Base-by-base conservation (phyloP, 2,888 invertebrate species). In the Scelioninae gen. 2 region DNA sequence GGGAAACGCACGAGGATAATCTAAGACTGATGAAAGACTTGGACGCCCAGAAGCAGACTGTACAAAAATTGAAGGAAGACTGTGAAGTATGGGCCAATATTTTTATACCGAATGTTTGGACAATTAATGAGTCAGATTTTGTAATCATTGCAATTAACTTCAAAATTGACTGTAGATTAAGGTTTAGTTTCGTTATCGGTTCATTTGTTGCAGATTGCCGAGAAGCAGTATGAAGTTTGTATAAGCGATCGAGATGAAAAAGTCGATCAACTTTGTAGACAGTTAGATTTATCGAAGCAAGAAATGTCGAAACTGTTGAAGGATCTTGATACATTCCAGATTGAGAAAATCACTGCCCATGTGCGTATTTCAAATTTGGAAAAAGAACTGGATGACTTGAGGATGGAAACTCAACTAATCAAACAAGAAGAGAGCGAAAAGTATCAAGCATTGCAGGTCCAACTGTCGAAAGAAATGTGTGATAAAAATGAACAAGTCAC, bases 81-180 rank as follows among this genome's bases (percentile, higher is more conserved):
- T 79, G 76, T 35, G 76, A 84, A 76, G 85, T 85, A 65, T 70
- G 74, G n/a, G n/a, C n/a, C n/a, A n/a, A n/a, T n/a, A n/a, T n/a
- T n/a, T n/a, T n/a, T n/a, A n/a, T n/a, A n/a, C n/a, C n/a, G n/a
- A n/a, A n/a, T n/a, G n/a, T n/a, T n/a, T n/a, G n/a, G n/a, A n/a
- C n/a, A n/a, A n/a, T n/a, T n/a, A n/a, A n/a, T n/a, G n/a, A n/a
- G n/a, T n/a, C n/a, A n/a, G n/a, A n/a, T n/a, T n/a, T n/a, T n/a
- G n/a, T n/a, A n/a, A n/a, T n/a, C n/a, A n/a, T n/a, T n/a, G n/a
- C n/a, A n/a, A n/a, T n/a, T n/a, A n/a, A n/a, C n/a, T n/a, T n/a
- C n/a, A n/a, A n/a, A n/a, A n/a, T n/a, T n/a, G n/a, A n/a, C n/a
- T n/a, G n/a, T n/a, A n/a, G n/a, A n/a, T n/a, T n/a, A n/a, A n/a